Base-by-base conservation (phyloP, 2,888 invertebrate species). In the Drosophila paucipuncta region DNA sequence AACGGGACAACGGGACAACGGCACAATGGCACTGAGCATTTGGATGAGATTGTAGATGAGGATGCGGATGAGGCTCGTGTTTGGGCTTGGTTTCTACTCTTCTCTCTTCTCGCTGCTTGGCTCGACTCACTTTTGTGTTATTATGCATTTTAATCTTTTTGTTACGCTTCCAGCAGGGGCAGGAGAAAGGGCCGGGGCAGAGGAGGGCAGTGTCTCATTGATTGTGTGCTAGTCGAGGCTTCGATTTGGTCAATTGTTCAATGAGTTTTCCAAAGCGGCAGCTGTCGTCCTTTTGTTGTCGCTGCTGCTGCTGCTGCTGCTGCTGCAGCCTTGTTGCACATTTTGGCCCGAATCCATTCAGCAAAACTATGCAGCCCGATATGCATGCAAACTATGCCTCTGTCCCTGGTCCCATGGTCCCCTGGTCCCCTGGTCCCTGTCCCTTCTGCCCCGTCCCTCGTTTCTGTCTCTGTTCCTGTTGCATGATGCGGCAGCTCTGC, bases 221-320 rank as follows among this genome's bases (percentile, higher is more conserved):
- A 85, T 85, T 80, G 81, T 83, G 54, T 70, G 71, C 43, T 11
- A 39, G 43, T 68, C 55, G 64, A 76, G 70, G 72, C 86, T 71
- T 78, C 90, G 83, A 84, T 84, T 89, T 83, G 80, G 72, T 80
- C 85, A 89, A 86, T 90, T 85, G 91, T 85, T 90, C 87, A 89
- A 83, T 85, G 85, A 80, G 89, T 76, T 82, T 89, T 70, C 43
- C 86, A 64, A 82, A 82, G 70, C 76, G 75, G 81, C 86, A 88
- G 89, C 90, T 89, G 90, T 77, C 71, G 82, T 66, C 63, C 68
- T 81, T 82, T 81, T 81, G 80, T 76, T 76, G 59, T 52, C 28
- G 53, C 25, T 25, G 47, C 43, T 58, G 58, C 25, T 43, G 53
- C 43, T 47, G 55, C 33, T 59, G 53, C 31, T 4, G 54, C 16